Evolutionary conservation across 2,797 vertebrate genomes (phyloP), one percentile per base, ranked within the genome.

Genomic region (Myripristis murdjan): DNA sequence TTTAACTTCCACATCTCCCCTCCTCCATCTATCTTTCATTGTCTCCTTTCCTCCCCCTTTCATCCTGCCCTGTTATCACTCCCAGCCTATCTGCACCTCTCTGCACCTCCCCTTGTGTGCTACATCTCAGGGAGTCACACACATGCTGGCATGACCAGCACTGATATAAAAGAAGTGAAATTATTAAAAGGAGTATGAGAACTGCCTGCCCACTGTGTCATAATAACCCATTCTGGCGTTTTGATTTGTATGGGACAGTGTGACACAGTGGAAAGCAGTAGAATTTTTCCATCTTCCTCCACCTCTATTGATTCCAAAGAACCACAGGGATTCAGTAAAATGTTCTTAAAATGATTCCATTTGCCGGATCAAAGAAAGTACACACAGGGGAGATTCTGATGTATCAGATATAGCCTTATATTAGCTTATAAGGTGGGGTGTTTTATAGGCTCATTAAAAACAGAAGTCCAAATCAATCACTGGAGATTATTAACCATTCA

Each of bases 21-120:
- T 47, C 75, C 82, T 79, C 73, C 73, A 51, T 18, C 78, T 70
- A 51, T 67, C 70, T 53, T 73, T 84, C 79, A 89, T 90, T 89
- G 89, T 90, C 87, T 86, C 81, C 79, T 67, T 37, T 75, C 73
- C 77, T 64, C 77, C 81, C 46, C 83, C 87, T 87, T 90, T 91
- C 75, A 90, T 83, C 87, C 77, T 7, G 61, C 41, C 82, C 75
- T 81, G 73, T 92, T 91, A 93, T 93, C 89, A 79, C 86, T 87
- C 70, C 66, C 79, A 85, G 78, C 73, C 85, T 87, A 88, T 93
- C 88, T 91, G 87, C 83, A 85, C 86, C 83, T 86, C 49, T 1
- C 75, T 82, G 79, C 53, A 82, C 79, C 39, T 39, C 74, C 18
- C 69, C 64, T n/a, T 72, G 70, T 57, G 43, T 54, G 77, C 67